These are phyloP conservation scores for Amphiprion clarkii DNA, from an alignment of 2,797 vertebrate species.

Conservation along the genomic window DNA sequence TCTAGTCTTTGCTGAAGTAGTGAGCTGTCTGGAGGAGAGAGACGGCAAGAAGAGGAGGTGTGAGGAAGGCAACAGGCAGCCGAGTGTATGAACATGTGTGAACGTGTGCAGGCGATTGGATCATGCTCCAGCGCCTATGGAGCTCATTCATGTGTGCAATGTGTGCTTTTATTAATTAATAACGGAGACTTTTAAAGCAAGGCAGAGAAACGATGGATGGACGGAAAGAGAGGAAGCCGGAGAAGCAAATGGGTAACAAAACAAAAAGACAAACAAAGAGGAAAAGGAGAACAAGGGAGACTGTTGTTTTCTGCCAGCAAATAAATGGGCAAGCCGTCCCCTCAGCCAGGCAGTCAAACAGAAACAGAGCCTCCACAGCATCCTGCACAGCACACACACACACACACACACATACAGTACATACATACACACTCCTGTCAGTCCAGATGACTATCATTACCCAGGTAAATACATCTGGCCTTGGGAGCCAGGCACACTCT, in stretches of 20 bases:
- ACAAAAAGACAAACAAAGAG: slow-evolving; percentile 5
- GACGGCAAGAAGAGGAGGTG: slow-evolving; percentile 33
- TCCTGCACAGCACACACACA: slow-evolving; percentile 64
- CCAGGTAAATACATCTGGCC: slow-evolving; percentile 85
- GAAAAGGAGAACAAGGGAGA: slow-evolving; percentile 37
- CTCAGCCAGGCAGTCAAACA: slow-evolving; percentile 58
- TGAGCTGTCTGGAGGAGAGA: slow-evolving; percentile 43
- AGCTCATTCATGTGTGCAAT: slow-evolving; percentile 88
- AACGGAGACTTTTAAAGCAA: slow-evolving; percentile 88
- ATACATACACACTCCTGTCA: slow-evolving; percentile 49
- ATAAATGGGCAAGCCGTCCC: slow-evolving; percentile 56
- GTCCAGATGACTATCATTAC: slow-evolving; percentile 83
- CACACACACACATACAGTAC: slow-evolving; percentile 38
- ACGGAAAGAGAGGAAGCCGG: background rate
- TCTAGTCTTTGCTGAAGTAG: slow-evolving; percentile 38
- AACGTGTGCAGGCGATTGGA: slow-evolving; percentile 32
- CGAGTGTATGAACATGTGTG: slow-evolving; percentile 45
- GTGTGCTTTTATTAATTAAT: slow-evolving; percentile 94
- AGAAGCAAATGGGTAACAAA: background rate
- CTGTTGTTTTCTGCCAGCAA: slow-evolving; percentile 48
- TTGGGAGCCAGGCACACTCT: slow-evolving; percentile 72
- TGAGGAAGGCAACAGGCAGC: slow-evolving; percentile 48
- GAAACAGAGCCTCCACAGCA: slow-evolving; percentile 66
- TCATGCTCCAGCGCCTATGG: slow-evolving; percentile 85
- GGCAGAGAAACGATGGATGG: slow-evolving; percentile 48